These are phyloP conservation scores for Lasiurus cinereus DNA, from an alignment of 2,113 vertebrate species.

Conservation along the genomic window DNA sequence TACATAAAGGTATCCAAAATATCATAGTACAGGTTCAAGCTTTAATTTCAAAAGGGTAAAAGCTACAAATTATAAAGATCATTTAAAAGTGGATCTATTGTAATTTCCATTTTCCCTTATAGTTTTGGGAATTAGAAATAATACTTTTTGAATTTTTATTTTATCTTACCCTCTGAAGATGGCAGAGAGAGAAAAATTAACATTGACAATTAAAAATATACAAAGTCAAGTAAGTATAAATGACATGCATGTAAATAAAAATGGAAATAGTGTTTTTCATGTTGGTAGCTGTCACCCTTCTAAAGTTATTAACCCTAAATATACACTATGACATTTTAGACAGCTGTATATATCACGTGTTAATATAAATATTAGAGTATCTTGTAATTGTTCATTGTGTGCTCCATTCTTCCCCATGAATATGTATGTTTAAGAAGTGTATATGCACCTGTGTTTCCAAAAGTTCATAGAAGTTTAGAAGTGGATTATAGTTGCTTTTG, in stretches of 20 bases:
- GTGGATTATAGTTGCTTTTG: background rate
- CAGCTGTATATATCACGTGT: background rate
- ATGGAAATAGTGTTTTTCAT: background rate
- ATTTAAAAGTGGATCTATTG: background rate
- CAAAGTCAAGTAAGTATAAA: background rate
- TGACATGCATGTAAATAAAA: background rate
- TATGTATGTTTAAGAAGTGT: background rate
- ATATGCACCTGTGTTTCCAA: background rate
- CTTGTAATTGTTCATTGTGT: background rate
- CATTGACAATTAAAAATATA: background rate
- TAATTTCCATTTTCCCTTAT: background rate
- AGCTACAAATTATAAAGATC: background rate
- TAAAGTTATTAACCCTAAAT: background rate
- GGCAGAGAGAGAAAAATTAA: background rate
- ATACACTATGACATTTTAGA: background rate
- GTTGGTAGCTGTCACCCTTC: background rate
- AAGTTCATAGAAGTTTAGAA: background rate
- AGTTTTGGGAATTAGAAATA: background rate
- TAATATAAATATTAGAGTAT: background rate
- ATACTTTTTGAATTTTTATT: background rate
- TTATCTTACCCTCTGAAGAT: background rate
- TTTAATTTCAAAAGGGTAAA: background rate
- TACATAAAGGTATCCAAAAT: background rate
- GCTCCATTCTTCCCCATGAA: background rate
- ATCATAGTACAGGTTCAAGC: background rate